These are phyloP conservation scores for Bolinopsis microptera DNA, from an alignment of 37 sponge, comb jelly and placozoan species.

Conservation along the genomic window DNA sequence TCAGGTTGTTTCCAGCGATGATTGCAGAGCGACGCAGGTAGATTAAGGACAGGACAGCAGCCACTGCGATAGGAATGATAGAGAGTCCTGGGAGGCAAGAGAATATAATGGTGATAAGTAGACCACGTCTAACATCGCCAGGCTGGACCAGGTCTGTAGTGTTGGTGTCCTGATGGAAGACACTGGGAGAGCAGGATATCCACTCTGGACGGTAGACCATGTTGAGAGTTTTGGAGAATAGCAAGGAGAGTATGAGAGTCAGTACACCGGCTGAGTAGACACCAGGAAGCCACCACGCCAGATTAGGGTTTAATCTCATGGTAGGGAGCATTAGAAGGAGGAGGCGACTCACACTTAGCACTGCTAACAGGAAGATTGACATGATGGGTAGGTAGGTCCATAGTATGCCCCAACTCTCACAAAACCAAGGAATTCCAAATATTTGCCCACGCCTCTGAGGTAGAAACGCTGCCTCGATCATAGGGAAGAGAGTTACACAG, in stretches of 20 bases:
- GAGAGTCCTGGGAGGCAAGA: background rate
- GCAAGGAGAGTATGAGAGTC: background rate
- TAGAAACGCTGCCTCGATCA: background rate
- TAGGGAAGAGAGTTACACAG: conserved; percentile 39
- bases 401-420: background rate
- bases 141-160: background rate
- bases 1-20: background rate
- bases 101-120: background rate
- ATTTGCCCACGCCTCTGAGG: background rate
- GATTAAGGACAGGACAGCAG: conserved; percentile 11
- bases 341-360: background rate
- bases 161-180: background rate
- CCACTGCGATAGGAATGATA: background rate
- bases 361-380: conserved; percentile 30
- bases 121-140: background rate
- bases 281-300: background rate
- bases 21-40: background rate
- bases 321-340: background rate
- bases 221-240: background rate
- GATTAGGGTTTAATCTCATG: background rate
- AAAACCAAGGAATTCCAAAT: background rate
- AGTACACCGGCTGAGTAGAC: background rate
- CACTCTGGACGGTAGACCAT: conserved; percentile 19
- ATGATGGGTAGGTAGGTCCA: background rate
- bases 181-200: background rate